Conservation (phyloP, 2,797 vertebrate genomes). For the Gallirallus australis region DNA sequence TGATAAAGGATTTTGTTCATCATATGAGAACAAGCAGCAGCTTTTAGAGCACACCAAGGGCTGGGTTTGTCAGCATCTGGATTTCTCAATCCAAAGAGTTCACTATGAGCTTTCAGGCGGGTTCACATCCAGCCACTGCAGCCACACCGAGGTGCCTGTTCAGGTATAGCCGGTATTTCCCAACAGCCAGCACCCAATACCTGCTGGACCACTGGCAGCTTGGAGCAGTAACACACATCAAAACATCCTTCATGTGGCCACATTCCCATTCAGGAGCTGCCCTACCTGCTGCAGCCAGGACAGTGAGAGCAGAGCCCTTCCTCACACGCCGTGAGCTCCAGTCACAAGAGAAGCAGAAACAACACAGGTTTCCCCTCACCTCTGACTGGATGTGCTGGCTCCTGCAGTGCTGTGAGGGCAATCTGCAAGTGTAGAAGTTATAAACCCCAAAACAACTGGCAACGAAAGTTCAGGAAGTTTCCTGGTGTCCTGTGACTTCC, state of each 20-base stretch:
- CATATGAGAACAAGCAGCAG: background rate
- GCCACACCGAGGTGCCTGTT: background rate
- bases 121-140: background rate
- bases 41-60: background rate
- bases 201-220: conserved; percentile 11
- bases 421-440: rapidly evolving
- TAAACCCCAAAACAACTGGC: rapidly evolving
- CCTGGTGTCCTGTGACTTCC: background rate
- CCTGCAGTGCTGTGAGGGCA: rapidly evolving
- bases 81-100: background rate
- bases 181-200: background rate
- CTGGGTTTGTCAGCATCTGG: background rate
- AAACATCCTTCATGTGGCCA: background rate
- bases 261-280: background rate
- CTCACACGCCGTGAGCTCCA: background rate
- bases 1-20: background rate
- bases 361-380: background rate
- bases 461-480: rapidly evolving
- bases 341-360: background rate
- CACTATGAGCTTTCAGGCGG: rapidly evolving
- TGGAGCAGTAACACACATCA: background rate
- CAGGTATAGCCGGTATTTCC: conserved; percentile 65
- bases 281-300: background rate
- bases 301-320: background rate
- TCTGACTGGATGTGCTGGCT: background rate